Percentiles rank a stretch among this genome's conserved stretches.
These are phyloP conservation scores for Spilarctia lutea DNA, from an alignment of 2,888 invertebrate genomes.

Conservation along the genomic window DNA sequence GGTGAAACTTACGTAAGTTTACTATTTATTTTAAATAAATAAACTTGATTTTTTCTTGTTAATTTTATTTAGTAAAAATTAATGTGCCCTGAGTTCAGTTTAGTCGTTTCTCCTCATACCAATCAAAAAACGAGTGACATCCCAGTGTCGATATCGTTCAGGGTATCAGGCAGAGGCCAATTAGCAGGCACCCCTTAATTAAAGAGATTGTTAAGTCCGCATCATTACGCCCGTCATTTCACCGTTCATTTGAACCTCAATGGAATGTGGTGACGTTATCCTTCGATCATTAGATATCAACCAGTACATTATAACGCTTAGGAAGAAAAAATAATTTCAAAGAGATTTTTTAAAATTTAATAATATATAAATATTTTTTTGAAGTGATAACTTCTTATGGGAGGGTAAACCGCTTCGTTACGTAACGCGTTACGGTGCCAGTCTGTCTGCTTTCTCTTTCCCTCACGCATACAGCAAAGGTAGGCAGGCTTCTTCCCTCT, in stretches of 20 bases:
- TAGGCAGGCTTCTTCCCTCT: too few relatives aligned
- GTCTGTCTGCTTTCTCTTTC: too few relatives aligned
- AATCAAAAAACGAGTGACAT: constrained; percentile 20
- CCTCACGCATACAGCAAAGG: too few relatives aligned
- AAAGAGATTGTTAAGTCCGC: constrained; percentile 39
- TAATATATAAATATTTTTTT: too few relatives aligned
- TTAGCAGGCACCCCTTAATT: constrained; percentile 54
- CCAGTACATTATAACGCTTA: not conserved
- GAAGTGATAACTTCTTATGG: too few relatives aligned
- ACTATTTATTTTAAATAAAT: too few relatives aligned
- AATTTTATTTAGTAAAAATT: too few relatives aligned
- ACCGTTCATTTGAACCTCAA: constrained; percentile 31
- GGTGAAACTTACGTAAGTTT: not conserved
- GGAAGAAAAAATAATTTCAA: not conserved
- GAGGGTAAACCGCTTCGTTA: too few relatives aligned
- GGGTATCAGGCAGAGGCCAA: constrained; percentile 45
- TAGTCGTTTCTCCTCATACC: not conserved
- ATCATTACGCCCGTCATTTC: constrained; percentile 29
- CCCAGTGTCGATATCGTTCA: constrained; percentile 35
- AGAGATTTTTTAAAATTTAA: not conserved
- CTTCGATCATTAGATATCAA: constrained; percentile 14
- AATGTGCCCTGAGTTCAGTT: not conserved
- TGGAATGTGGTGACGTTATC: constrained; percentile 17
- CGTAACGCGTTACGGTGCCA: too few relatives aligned
- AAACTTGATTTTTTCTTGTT: too few relatives aligned